A percentile compares a stretch with the other conserved stretches of the same genome.
Evolutionary conservation across 2,888 invertebrate species (phyloP).

Genomic region (Conomelus anceps): DNA sequence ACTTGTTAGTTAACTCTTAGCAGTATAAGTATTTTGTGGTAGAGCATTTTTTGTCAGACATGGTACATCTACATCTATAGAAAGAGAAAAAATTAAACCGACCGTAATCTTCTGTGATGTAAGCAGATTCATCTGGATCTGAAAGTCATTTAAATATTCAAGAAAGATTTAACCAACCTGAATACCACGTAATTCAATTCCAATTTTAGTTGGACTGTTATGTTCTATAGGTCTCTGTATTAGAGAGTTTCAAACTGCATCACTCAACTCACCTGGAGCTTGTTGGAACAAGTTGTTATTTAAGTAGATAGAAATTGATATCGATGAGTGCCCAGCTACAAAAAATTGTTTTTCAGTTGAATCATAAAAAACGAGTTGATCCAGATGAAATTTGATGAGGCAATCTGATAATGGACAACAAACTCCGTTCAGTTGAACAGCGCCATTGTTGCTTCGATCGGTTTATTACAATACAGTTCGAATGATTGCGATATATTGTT

Average conservation of each 20-base stretch:
- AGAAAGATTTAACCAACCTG: background rate
- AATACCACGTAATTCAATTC: too few species aligned
- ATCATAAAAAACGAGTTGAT: background rate
- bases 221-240: background rate
- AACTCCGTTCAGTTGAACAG: background rate
- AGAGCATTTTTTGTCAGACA: too few species aligned
- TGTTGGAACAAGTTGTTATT: too few species aligned
- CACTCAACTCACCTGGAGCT: too few species aligned
- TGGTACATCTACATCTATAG: too few species aligned
- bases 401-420: background rate
- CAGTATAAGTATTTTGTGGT: too few species aligned
- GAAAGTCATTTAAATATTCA: background rate
- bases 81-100: too few species aligned
- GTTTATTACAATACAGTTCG: background rate
- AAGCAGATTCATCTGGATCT: too few species aligned
- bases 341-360: background rate
- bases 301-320: background rate
- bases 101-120: too few species aligned
- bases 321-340: background rate
- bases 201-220: too few species aligned
- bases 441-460: background rate
- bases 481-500: too few species aligned
- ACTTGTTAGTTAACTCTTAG: too few species aligned
- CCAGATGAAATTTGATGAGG: background rate
- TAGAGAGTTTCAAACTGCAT: background rate